phyloP scores from a whole-genome alignment of 2,797 vertebrate species.

The Phoeniculus purpureus region DNA sequence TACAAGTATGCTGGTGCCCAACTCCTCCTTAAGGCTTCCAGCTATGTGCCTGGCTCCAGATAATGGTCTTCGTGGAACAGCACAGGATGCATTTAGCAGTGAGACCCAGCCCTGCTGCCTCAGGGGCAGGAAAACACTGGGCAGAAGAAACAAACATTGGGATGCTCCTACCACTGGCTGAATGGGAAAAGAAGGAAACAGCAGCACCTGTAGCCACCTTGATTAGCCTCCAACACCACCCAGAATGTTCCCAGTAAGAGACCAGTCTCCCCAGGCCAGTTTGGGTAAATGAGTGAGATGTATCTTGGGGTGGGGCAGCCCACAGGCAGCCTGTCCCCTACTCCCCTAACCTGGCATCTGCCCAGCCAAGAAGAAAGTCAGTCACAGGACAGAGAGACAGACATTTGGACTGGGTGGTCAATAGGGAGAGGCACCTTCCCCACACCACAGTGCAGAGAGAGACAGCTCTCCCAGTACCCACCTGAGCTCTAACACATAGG shows the following conservation, averaged over 20 bases:
- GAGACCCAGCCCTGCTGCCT: not conserved
- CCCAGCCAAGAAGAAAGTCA: not conserved
- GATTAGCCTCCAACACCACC: rapidly evolving
- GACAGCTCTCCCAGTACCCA: not conserved
- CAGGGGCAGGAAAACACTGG: not conserved
- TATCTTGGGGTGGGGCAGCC: not conserved
- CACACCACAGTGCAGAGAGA: rapidly evolving
- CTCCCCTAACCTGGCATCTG: not conserved
- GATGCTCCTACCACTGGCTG: not conserved
- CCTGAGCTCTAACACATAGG: not conserved
- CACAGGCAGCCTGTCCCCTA: rapidly evolving
- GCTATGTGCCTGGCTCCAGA: not conserved
- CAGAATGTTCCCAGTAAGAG: not conserved
- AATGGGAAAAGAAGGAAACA: not conserved
- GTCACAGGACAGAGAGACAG: not conserved
- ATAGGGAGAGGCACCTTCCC: not conserved
- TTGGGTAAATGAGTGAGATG: not conserved
- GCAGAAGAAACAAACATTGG: not conserved
- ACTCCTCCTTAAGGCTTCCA: not conserved
- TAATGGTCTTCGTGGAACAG: not conserved
- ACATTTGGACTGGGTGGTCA: not conserved
- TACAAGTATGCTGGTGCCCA: not conserved
- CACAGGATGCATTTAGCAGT: not conserved
- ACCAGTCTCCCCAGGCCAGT: not conserved
- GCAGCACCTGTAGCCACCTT: not conserved